These are phyloP conservation scores for Leptinotarsa defecta DNA, from an alignment of 1,140 invertebrate species.

Conservation along the genomic window DNA sequence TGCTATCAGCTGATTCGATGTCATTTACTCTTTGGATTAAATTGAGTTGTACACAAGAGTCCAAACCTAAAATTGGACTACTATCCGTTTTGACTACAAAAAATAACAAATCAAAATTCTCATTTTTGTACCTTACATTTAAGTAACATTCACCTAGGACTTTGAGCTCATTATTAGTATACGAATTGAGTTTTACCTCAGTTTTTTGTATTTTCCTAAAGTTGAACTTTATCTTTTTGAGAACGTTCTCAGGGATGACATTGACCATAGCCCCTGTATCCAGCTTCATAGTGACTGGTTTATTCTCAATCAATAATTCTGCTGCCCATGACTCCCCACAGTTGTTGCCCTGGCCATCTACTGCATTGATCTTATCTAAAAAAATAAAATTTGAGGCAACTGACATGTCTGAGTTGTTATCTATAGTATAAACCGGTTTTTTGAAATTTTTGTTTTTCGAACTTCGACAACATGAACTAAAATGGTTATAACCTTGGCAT, in stretches of 20 bases:
- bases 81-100: conserved; percentile 24
- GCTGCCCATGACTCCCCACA: background rate
- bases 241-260: conserved; percentile 1
- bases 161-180: conserved; percentile 25
- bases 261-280: conserved; percentile 35
- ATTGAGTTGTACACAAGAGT: conserved; percentile 6
- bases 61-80: background rate
- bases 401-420: background rate
- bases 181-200: conserved; percentile 21
- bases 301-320: conserved; percentile 12
- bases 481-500: conserved; percentile 24
- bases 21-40: conserved; percentile 11
- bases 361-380: background rate
- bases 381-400: no score
- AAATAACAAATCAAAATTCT: conserved; percentile 25
- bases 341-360: background rate
- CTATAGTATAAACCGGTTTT: background rate
- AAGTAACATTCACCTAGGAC: conserved; percentile 24
- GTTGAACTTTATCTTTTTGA: conserved; percentile 26
- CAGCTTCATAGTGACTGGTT: conserved; percentile 29
- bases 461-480: conserved; percentile 21
- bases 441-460: conserved; percentile 4
- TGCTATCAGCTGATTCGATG: background rate
- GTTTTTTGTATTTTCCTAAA: conserved; percentile 20
- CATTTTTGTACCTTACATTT: conserved; percentile 22